A percentile compares a stretch with the other conserved stretches of the same genome.
phyloP scores from a whole-genome alignment of 2,113 vertebrate species.

The Caloenas nicobarica region DNA sequence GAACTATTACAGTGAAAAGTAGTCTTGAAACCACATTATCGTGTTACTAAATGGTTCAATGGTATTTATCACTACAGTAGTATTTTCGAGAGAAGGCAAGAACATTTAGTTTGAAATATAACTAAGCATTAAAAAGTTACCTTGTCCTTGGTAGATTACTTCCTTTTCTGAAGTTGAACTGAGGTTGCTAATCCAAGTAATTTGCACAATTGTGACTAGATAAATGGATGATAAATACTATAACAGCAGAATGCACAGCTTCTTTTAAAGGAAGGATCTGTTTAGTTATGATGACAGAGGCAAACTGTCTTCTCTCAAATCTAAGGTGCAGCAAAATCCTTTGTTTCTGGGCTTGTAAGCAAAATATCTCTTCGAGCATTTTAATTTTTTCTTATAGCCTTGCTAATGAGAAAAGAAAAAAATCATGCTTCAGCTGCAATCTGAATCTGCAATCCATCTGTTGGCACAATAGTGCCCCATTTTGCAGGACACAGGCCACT shows the following conservation, averaged over 20 bases:
- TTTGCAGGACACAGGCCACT: not conserved
- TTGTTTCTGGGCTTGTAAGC: not conserved
- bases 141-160: not conserved
- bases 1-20: not conserved
- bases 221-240: not conserved
- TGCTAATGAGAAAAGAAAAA: not conserved
- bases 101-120: not conserved
- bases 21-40: not conserved
- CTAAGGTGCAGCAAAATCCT: not conserved
- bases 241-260: not conserved
- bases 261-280: not conserved
- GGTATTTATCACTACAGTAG: not conserved
- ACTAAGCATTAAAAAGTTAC: not conserved
- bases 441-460: not conserved
- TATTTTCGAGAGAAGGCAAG: not conserved
- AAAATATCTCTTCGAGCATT: not conserved
- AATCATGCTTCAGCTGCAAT: not conserved
- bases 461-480: not conserved
- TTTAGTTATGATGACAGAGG: not conserved
- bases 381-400: not conserved
- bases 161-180: not conserved
- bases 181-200: not conserved
- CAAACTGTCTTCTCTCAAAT: not conserved
- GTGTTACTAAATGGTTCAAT: not conserved
- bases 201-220: not conserved